These are phyloP conservation scores for Pseudopipra pipra DNA, from an alignment of 2,113 vertebrate species.

Conservation along the genomic window DNA sequence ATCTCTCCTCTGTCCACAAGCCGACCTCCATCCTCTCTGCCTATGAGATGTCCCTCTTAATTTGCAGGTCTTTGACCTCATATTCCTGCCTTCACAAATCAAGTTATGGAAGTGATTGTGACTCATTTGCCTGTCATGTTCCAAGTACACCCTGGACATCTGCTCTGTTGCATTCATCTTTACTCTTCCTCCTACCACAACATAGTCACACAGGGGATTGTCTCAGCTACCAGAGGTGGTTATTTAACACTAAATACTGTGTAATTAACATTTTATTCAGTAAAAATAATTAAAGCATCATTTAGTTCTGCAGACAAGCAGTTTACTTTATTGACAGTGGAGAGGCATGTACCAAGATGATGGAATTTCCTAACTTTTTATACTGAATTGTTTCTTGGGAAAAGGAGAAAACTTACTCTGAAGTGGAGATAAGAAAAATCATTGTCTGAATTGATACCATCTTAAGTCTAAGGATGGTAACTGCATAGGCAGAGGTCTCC, in stretches of 20 bases:
- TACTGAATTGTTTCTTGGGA: neutral
- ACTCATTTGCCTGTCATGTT: neutral
- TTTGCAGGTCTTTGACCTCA: neutral
- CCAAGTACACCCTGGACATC: neutral
- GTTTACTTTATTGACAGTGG: neutral
- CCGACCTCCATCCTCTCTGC: neutral
- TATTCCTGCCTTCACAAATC: neutral
- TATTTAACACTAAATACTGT: neutral
- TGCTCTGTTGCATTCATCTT: neutral
- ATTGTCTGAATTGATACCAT: conserved; percentile 38
- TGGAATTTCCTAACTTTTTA: conserved; percentile 1
- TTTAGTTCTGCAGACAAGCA: neutral
- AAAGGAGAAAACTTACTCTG: neutral
- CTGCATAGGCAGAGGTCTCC: conserved; percentile 5
- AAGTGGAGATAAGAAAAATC: conserved; percentile 39
- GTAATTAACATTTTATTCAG: neutral
- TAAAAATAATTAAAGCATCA: neutral
- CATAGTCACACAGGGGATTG: neutral
- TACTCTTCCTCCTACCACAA: neutral
- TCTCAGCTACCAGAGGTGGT: neutral
- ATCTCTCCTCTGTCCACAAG: neutral
- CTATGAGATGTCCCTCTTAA: neutral
- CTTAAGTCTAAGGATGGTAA: conserved; percentile 10
- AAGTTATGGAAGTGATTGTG: neutral
- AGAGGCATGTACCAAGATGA: neutral